These are phyloP conservation scores for Enchytraeus crypticus DNA, from an alignment of 2,888 invertebrate genomes.

Conservation along the genomic window DNA sequence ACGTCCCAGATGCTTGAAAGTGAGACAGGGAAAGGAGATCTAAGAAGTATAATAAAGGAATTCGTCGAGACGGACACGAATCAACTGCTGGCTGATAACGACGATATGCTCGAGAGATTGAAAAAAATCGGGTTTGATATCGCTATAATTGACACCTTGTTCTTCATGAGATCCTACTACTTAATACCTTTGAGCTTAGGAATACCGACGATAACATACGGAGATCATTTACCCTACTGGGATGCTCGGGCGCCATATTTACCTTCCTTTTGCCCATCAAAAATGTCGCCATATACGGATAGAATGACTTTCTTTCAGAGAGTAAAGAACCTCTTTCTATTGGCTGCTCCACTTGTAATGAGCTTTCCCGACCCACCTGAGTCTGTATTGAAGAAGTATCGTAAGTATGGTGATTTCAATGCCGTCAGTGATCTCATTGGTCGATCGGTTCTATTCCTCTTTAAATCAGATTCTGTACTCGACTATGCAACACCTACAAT, in stretches of 20 bases:
- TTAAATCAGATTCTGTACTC: slow-evolving; percentile 1
- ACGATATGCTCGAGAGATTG: slow-evolving; percentile 1
- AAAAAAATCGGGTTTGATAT: slow-evolving; percentile 1
- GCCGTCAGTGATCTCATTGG: slow-evolving; percentile 5
- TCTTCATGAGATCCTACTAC: background rate
- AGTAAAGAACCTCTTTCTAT: background rate
- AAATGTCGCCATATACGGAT: background rate
- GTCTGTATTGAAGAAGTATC: slow-evolving; percentile 3
- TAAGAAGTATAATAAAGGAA: too few species aligned
- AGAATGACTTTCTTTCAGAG: slow-evolving; percentile 2
- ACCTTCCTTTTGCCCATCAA: slow-evolving; percentile 7
- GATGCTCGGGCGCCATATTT: slow-evolving; percentile 6
- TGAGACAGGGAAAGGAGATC: too few species aligned
- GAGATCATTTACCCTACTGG: slow-evolving; percentile 2
- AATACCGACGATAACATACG: slow-evolving; percentile 10
- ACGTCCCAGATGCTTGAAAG: too few species aligned
- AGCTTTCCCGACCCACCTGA: background rate
- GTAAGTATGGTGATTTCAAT: slow-evolving; percentile 7
- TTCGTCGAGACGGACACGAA: background rate
- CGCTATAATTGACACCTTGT: slow-evolving; percentile 2
- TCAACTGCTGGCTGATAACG: background rate
- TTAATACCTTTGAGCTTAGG: slow-evolving; percentile 6
- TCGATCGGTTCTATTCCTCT: slow-evolving; percentile 9
- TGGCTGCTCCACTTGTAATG: too few species aligned
- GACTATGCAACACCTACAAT: slow-evolving; percentile 5